Conservation (phyloP, 2,113 vertebrate species). For the Oreocharis arfaki region DNA sequence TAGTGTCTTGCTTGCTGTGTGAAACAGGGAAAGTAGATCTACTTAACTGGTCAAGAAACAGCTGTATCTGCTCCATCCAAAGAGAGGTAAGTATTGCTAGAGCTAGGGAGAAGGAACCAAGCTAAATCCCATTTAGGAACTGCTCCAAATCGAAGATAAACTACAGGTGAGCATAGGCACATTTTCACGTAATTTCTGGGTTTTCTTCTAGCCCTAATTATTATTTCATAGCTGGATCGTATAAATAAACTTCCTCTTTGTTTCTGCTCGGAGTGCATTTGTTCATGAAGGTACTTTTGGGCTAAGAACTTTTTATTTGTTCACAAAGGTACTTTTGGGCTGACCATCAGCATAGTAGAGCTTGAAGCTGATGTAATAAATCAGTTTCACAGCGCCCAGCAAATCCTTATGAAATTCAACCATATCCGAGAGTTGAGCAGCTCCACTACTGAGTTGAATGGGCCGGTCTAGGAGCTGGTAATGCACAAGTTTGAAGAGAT, state of each 20-base stretch:
- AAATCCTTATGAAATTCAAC: not conserved
- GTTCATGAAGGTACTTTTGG: not conserved
- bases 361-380: not conserved
- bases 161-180: not conserved
- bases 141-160: not conserved
- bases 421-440: not conserved
- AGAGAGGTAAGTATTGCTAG: not conserved
- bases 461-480: not conserved
- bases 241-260: not conserved
- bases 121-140: not conserved
- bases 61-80: not conserved
- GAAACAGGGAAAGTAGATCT: not conserved
- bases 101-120: not conserved
- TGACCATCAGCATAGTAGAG: not conserved
- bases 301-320: not conserved
- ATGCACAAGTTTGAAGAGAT: not conserved
- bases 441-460: not conserved
- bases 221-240: not conserved
- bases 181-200: not conserved
- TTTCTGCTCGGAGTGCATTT: not conserved
- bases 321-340: not conserved
- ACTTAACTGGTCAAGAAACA: not conserved
- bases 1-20: not conserved
- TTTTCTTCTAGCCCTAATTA: not conserved
- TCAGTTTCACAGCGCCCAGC: not conserved